Conservation (phyloP, 35 echinoderm and acorn worm species). For the Diadema setosum region DNA sequence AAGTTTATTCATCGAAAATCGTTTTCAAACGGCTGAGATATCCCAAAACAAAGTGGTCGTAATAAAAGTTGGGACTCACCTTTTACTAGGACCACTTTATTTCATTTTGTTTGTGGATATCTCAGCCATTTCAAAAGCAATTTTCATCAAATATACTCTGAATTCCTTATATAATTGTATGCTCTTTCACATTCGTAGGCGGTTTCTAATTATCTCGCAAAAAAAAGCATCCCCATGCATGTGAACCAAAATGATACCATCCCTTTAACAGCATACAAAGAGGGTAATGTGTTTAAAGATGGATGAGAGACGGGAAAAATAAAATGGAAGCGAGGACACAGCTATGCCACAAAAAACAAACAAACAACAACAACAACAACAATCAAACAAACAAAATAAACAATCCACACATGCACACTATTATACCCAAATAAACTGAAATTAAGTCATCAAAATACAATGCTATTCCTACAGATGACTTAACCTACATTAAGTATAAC, state of each 20-base stretch:
- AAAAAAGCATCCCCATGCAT: too few species aligned
- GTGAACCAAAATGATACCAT: not conserved
- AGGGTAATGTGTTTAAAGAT: not conserved
- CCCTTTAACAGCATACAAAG: not conserved
- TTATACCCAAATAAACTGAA: not conserved
- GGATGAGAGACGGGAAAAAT: not conserved
- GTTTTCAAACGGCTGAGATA: not conserved
- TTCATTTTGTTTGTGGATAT: too few species aligned
- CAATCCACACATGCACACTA: not conserved
- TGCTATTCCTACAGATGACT: not conserved
- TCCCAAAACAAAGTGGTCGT: too few species aligned
- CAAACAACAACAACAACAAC: not conserved
- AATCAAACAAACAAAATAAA: not conserved
- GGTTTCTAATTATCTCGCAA: too few species aligned
- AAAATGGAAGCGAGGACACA: not conserved
- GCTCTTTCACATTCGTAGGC: too few species aligned
- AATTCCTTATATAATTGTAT: too few species aligned
- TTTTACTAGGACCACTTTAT: too few species aligned
- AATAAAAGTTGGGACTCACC: too few species aligned
- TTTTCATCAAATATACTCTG: too few species aligned
- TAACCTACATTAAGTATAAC: not conserved
- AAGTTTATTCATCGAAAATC: not conserved
- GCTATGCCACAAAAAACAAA: not conserved
- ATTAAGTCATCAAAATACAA: too few species aligned
- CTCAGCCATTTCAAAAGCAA: too few species aligned